These are phyloP conservation scores for Semaprochilodus insignis DNA, from an alignment of 2,797 vertebrate species.

Conservation along the genomic window DNA sequence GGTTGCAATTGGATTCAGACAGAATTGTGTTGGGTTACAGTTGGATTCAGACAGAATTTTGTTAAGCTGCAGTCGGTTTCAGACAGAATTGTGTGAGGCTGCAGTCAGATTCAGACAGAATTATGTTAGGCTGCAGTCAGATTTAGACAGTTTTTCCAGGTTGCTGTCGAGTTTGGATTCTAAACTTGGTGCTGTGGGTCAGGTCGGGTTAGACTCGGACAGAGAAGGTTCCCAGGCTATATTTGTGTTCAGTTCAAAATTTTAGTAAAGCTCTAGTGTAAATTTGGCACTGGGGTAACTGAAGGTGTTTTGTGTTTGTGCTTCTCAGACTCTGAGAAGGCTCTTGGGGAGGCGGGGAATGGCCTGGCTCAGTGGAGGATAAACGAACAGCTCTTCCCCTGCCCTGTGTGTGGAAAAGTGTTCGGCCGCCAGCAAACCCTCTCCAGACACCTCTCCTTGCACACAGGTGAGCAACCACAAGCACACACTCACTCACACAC, in stretches of 20 bases:
- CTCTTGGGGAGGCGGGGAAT: constrained; percentile 87
- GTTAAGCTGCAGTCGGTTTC: no score
- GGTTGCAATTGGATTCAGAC: background rate
- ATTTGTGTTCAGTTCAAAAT: background rate
- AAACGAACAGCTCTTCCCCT: constrained; percentile 95
- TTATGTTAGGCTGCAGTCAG: no score
- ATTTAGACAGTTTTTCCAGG: no score
- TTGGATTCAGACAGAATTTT: background rate
- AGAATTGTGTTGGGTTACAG: background rate
- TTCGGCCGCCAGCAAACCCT: constrained; percentile 98
- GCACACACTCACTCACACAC: background rate
- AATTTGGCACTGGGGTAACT: background rate
- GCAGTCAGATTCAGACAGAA: no score
- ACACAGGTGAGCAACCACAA: constrained; percentile 87
- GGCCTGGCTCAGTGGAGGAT: constrained; percentile 91
- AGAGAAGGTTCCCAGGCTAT: background rate
- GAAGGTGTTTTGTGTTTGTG: background rate
- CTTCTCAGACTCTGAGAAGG: constrained; percentile 87
- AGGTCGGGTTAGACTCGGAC: background rate
- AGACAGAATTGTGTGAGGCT: no score
- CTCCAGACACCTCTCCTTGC: constrained; percentile 94
- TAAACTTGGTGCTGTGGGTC: background rate
- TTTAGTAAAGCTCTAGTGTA: background rate
- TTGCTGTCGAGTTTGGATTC: background rate
- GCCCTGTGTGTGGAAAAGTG: constrained; percentile 95